Percentiles rank a stretch among this genome's conserved stretches.
Conservation (phyloP, 2,888 invertebrate species). For the Chouioia cunea region DNA sequence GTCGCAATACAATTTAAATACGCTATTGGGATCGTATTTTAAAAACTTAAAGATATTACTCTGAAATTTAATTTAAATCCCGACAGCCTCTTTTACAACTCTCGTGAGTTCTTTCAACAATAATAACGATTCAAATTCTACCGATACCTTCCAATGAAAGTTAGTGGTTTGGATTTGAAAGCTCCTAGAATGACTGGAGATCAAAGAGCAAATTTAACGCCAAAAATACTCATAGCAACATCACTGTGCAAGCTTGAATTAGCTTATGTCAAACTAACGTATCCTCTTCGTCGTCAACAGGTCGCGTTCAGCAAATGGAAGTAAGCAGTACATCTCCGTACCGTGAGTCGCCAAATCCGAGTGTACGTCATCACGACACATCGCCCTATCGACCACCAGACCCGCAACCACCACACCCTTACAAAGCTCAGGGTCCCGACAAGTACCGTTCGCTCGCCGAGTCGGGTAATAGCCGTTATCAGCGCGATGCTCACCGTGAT, state of each 20-base stretch:
- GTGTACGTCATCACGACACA: slow-evolving; percentile 61
- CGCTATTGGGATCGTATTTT: too few relatives aligned
- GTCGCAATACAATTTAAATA: too few relatives aligned
- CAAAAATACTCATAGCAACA: too few relatives aligned
- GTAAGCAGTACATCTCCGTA: slow-evolving; percentile 63
- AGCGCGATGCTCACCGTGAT: slow-evolving; percentile 61
- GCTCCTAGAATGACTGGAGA: too few relatives aligned
- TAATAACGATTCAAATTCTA: too few relatives aligned
- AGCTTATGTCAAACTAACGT: too few relatives aligned
- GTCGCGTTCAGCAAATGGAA: slow-evolving; percentile 58
- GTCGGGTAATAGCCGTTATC: slow-evolving; percentile 56
- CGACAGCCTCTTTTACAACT: too few relatives aligned
- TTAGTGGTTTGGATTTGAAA: too few relatives aligned
- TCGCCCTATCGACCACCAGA: slow-evolving; percentile 63
- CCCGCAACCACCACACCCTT: slow-evolving; percentile 54
- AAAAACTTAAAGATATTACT: too few relatives aligned
- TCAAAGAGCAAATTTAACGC: too few relatives aligned
- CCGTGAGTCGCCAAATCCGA: slow-evolving; percentile 62
- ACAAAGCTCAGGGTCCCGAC: slow-evolving; percentile 59
- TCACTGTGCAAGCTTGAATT: too few relatives aligned
- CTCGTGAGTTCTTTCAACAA: too few relatives aligned
- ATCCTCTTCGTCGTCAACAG: slow-evolving; percentile 44
- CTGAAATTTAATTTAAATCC: not conserved
- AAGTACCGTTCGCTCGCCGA: slow-evolving; percentile 64
- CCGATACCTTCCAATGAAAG: not conserved